Evolutionary conservation across 2,797 vertebrate species (phyloP), one percentile per base, ranked within the genome.

Genomic region (Scolopax rusticola): DNA sequence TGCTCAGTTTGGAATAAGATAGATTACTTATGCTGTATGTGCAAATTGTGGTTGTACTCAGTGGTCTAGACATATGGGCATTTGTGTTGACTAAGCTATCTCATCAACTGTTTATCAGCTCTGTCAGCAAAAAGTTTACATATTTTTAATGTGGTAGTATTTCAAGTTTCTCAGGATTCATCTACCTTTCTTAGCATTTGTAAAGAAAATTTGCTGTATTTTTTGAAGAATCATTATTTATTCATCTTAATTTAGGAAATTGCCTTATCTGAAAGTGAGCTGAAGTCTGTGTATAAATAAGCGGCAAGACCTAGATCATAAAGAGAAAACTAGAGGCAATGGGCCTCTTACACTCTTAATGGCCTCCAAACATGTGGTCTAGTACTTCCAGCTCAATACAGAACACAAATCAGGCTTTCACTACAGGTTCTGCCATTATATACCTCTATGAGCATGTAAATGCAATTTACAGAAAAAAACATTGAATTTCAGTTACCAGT

Each of bases 1-100:
- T 96, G 80, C 90, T 97, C 63, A 93, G 51, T 95, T 97, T 97
- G 84, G 95, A 96, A 86, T 91, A 94, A 97, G 93, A 97, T 78
- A 57, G 63, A 95, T 95, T 74, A 65, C 87, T 90, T 56, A 83
- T 94, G 96, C 86, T 97, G 85, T 88, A 51, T 91, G 51, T 94
- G 68, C 96, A 95, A 96, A 92, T 94, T 97, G 84, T 68, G 79
- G 56, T 73, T 65, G 18, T 74, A 78, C 73, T 94, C 69, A 64
- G 64, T 83, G 95, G 94, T 97, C 93, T 93, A 96, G 96, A 82
- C 96, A 97, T 97, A 96, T 81, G 95, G 94, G 79, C 91, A 73
- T 94, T 97, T 80, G 47, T 94, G 95, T 94, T 63, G 57, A 88
- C 91, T 94, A 87, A 97, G 92, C 94, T 92, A 51, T 73, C 57